Percentiles rank a stretch among this genome's conserved stretches.
Conservation (phyloP, 2,113 vertebrate species). For the Charadrius vociferus region DNA sequence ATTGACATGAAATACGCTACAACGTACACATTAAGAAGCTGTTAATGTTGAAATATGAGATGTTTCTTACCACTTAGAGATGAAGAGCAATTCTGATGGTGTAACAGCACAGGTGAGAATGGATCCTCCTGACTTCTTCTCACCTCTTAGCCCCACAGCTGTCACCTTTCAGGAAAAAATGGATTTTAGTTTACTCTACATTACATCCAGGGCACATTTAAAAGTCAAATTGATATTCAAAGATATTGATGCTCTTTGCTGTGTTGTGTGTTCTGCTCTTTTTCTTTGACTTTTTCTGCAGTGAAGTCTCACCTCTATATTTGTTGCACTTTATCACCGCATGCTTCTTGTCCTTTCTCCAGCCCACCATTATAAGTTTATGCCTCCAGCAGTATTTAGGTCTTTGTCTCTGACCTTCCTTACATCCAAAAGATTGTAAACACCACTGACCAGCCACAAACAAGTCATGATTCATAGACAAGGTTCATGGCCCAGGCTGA, state of each 20-base stretch:
- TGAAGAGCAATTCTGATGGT: not conserved
- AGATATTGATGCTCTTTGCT: not conserved
- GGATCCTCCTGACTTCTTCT: not conserved
- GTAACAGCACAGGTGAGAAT: not conserved
- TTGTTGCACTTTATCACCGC: not conserved
- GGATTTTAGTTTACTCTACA: not conserved
- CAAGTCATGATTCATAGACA: not conserved
- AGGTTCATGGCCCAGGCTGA: not conserved
- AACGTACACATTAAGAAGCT: not conserved
- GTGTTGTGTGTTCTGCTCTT: not conserved
- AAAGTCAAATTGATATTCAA: not conserved
- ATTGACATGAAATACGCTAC: not conserved
- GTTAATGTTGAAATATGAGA: not conserved
- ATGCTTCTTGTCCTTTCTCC: not conserved
- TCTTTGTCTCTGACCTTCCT: not conserved
- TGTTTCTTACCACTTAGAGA: not conserved
- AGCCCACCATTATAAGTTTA: not conserved
- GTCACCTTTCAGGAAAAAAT: not conserved
- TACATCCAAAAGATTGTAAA: not conserved
- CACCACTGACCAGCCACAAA: not conserved
- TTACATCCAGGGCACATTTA: not conserved
- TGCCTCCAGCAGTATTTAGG: not conserved
- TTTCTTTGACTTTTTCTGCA: not conserved
- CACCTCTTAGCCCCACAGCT: not conserved
- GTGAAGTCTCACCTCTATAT: not conserved